These are phyloP conservation scores for Apis florea DNA, from an alignment of 1,140 invertebrate genomes.

Conservation along the genomic window DNA sequence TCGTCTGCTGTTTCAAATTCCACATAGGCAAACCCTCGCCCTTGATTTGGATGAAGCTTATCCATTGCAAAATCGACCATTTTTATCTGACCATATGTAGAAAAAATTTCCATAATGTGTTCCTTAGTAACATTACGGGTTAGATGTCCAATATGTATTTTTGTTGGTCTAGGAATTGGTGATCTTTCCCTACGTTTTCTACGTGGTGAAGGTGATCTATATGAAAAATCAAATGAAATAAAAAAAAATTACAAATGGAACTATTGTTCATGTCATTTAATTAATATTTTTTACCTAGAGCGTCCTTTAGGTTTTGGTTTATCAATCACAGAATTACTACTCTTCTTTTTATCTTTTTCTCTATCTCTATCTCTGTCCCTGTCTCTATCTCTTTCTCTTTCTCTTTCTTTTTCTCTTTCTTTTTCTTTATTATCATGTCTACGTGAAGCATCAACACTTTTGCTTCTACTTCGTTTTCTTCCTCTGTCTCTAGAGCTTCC, in stretches of 20 bases:
- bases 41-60: conserved; percentile 91
- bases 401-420: conserved; percentile 80
- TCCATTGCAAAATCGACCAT: conserved; percentile 94
- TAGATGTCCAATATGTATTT: conserved; percentile 95
- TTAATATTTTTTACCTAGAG: conserved; percentile 77
- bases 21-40: conserved; percentile 95
- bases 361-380: conserved; percentile 72
- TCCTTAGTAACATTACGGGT: conserved; percentile 96
- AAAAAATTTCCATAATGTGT: conserved; percentile 97
- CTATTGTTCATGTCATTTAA: not conserved
- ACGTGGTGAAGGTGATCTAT: conserved; percentile 81
- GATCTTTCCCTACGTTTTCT: conserved; percentile 88
- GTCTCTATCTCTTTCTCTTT: conserved; percentile 78
- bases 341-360: conserved; percentile 81
- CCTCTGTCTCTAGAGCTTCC: conserved; percentile 81
- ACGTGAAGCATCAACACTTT: conserved; percentile 79
- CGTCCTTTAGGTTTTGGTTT: conserved; percentile 82
- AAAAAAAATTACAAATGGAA: not conserved
- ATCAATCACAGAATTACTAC: conserved; percentile 79
- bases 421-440: conserved; percentile 81
- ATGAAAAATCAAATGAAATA: conserved; percentile 39
- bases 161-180: conserved; percentile 91
- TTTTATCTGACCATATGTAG: conserved; percentile 94
- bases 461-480: conserved; percentile 77
- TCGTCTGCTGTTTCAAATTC: conserved; percentile 96